These are phyloP conservation scores for Timandra comae DNA, from an alignment of 2,888 invertebrate species.

Conservation along the genomic window DNA sequence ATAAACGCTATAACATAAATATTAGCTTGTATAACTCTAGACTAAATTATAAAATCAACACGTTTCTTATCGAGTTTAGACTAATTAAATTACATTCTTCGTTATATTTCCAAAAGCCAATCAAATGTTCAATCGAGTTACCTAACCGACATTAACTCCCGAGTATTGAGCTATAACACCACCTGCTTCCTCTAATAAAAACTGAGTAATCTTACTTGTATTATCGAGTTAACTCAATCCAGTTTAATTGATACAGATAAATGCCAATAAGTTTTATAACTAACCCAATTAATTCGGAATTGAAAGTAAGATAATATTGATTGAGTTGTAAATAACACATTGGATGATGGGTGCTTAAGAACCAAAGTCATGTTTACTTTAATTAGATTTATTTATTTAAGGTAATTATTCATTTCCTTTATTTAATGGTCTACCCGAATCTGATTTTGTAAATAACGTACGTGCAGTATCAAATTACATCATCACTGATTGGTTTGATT, in stretches of 20 bases:
- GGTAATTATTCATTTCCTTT: conserved; percentile 5
- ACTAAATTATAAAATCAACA: too few relatives aligned
- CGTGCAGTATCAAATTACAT: too few relatives aligned
- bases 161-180: conserved; percentile 14
- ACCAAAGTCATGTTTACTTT: conserved; percentile 11
- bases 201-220: conserved; percentile 22
- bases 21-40: too few relatives aligned
- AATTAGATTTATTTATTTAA: conserved; percentile 19
- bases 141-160: conserved; percentile 11
- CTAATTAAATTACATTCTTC: too few relatives aligned
- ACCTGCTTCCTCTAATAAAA: conserved; percentile 32
- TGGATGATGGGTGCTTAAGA: conserved; percentile 20
- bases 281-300: conserved; percentile 31
- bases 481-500: too few relatives aligned
- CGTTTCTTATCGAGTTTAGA: too few relatives aligned
- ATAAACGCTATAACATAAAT: too few relatives aligned
- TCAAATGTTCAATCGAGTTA: conserved; percentile 11
- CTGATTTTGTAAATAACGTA: too few relatives aligned
- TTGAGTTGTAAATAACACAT: conserved; percentile 34
- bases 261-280: conserved; percentile 34
- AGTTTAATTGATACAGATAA: conserved; percentile 39
- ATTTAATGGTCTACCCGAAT: too few relatives aligned
- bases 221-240: conserved; percentile 25
- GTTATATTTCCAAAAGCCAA: too few relatives aligned
- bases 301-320: conserved; percentile 27